Conservation (phyloP, 2,888 invertebrate species). For the Phrixothrix hirtus region DNA sequence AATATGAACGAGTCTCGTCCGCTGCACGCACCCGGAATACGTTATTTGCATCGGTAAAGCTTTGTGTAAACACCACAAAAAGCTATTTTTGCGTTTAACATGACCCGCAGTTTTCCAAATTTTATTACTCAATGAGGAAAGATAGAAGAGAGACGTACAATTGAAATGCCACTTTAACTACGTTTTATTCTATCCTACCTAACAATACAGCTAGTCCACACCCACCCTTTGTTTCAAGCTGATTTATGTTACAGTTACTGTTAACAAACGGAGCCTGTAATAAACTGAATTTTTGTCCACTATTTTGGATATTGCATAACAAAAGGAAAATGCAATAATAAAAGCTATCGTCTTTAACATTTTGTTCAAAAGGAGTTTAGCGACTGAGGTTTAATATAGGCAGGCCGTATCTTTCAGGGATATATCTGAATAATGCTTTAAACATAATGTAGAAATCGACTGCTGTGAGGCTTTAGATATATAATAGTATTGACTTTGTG, state of each 20-base stretch:
- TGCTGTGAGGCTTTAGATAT: too few relatives aligned
- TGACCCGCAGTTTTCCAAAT: constrained; percentile 20
- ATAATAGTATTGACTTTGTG: too few relatives aligned
- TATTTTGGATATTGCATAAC: constrained; percentile 6
- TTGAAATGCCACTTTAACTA: constrained; percentile 18
- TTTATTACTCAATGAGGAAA: constrained; percentile 25
- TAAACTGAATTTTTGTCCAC: constrained; percentile 21
- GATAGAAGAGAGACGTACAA: constrained; percentile 14
- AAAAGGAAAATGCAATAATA: background rate
- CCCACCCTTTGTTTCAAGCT: constrained; percentile 25
- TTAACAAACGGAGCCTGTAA: constrained; percentile 27
- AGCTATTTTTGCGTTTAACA: constrained; percentile 28
- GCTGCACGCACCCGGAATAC: constrained; percentile 42
- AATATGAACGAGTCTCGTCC: constrained; percentile 41
- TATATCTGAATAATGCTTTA: too few relatives aligned
- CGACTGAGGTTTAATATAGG: too few relatives aligned
- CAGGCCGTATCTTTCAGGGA: too few relatives aligned
- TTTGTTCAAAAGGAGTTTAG: too few relatives aligned
- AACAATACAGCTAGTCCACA: constrained; percentile 28
- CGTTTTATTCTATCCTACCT: constrained; percentile 16
- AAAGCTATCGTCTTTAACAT: too few relatives aligned
- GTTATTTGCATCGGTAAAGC: constrained; percentile 34
- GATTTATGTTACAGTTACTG: constrained; percentile 26
- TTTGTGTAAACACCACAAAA: constrained; percentile 31
- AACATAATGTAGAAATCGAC: too few relatives aligned